Base-by-base conservation (phyloP, 2,797 vertebrate species). In the Amblyraja radiata region DNA sequence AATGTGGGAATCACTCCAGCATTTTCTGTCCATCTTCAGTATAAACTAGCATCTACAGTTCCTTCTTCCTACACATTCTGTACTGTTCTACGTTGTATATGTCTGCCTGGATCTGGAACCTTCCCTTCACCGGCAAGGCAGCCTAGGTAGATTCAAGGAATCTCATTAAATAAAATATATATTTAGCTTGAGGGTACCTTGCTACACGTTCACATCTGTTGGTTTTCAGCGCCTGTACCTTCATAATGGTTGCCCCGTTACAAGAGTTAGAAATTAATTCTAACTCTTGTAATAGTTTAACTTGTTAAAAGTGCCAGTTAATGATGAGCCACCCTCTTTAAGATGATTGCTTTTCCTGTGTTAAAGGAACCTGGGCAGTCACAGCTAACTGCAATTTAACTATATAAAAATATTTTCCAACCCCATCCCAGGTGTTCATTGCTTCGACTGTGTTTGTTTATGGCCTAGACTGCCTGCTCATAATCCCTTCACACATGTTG, bases 331-430 rank as follows among this genome's bases (percentile, higher is more conserved):
- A 18, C n/a, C 61, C n/a, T 61, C 14, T 88, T 88, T 9, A n/a
- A 88, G 84, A 65, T 18, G 11, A 65, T 88, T 86, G 16, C 21
- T 86, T 86, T 88, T 88, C 84, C 61, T 88, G 84, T 88, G 61
- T 32, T 88, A 65, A 88, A 63, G 58, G 5, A 32, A 5, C 83
- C 18, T 21, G 58, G 46, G 28, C 6, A 63, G 23, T 61, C 54
- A 61, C 1, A 61, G 54, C 54, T 13, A 84, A 84, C 81, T 84
- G 81, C 25, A 84, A 63, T 54, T 32, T 32, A 65, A 88, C 28
- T 88, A 65, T 8, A 65, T 32, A 86, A 65, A 61, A 63, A 18
- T 7, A 7, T 32, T 83, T 88, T 65, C 61, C 25, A 86, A n/a
- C 25, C 58, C 25, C 1, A 21, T 65, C 61, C 61, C 84, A 88